These are phyloP conservation scores for Eublepharis macularius DNA, from an alignment of 2,113 vertebrate genomes.

Conservation along the genomic window DNA sequence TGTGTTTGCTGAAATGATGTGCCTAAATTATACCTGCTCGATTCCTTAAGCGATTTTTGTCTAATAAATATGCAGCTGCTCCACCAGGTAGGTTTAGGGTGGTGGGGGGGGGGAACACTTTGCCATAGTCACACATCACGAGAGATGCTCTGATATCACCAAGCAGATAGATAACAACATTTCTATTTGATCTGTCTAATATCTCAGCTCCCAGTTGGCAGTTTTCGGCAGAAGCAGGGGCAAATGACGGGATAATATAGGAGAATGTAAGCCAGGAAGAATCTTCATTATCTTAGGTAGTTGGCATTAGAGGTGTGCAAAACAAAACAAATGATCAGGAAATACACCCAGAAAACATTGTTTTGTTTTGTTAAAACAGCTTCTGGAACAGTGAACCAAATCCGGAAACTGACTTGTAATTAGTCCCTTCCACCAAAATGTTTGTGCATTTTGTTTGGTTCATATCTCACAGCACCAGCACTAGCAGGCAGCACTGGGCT, in stretches of 20 bases:
- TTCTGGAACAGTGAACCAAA: too few species aligned
- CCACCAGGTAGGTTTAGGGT: background rate
- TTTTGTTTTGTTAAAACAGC: too few species aligned
- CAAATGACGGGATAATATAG: background rate
- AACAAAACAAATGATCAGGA: too few species aligned
- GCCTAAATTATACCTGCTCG: background rate
- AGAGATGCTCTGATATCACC: background rate
- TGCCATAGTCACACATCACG: background rate
- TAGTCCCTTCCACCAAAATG: too few species aligned
- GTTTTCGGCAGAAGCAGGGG: background rate
- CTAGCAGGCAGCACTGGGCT: too few species aligned
- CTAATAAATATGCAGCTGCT: constrained; percentile 5
- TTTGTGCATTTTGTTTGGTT: too few species aligned
- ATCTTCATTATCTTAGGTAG: background rate
- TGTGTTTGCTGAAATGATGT: background rate
- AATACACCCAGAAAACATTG: too few species aligned
- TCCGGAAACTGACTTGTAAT: too few species aligned
- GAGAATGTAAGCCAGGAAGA: background rate
- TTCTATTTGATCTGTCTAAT: background rate
- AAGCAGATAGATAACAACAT: background rate
- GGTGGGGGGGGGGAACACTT: too few species aligned
- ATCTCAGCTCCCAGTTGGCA: background rate
- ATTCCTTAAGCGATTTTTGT: constrained; percentile 1
- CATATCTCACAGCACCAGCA: too few species aligned
- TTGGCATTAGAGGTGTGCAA: too few species aligned